Base-by-base conservation (phyloP, 2,888 invertebrate species). In the Hololepta plana region DNA sequence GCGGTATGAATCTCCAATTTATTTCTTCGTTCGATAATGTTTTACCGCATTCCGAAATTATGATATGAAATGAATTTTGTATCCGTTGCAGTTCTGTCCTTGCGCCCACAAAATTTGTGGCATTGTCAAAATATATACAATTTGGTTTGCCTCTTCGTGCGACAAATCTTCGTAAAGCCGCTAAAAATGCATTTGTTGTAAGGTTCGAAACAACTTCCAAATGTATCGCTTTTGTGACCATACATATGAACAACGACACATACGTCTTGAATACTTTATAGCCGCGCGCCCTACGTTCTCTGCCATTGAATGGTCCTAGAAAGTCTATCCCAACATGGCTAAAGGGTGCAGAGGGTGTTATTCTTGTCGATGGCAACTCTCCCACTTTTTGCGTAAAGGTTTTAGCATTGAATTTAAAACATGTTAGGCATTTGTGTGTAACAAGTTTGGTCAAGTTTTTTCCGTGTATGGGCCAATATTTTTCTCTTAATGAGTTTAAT, bases 31-130 rank as follows among this genome's bases (percentile, higher is more conserved):
- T n/a, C n/a, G n/a, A n/a, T n/a, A n/a, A n/a, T n/a, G n/a, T n/a
- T n/a, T n/a, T n/a, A n/a, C n/a, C n/a, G n/a, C n/a, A n/a, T n/a
- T n/a, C n/a, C n/a, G n/a, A n/a, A n/a, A n/a, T n/a, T n/a, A n/a
- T n/a, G n/a, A n/a, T n/a, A n/a, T n/a, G n/a, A n/a, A n/a, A n/a
- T n/a, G n/a, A n/a, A n/a, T n/a, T n/a, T n/a, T n/a, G n/a, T n/a
- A 20, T 20, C 11, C 11, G 9, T 4, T 20, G 9, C 4, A 20
- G 11, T 24, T 12, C 10, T 12, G 10, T 12, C 15, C 33, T 33
- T 1, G 46, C 45, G 4, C 44, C 46, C 2, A 45, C 35, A 25
- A 47, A 50, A 26, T 47, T 51, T 2, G 42, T 42, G 3, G 42
- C 45, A 14, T 44, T 44, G 25, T 51, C 49, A 3, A 40, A 42